A percentile compares a stretch with the other conserved stretches of the same genome.
Evolutionary conservation across 1,140 invertebrate genomes (phyloP).

Genomic region (Bombus superbus): DNA sequence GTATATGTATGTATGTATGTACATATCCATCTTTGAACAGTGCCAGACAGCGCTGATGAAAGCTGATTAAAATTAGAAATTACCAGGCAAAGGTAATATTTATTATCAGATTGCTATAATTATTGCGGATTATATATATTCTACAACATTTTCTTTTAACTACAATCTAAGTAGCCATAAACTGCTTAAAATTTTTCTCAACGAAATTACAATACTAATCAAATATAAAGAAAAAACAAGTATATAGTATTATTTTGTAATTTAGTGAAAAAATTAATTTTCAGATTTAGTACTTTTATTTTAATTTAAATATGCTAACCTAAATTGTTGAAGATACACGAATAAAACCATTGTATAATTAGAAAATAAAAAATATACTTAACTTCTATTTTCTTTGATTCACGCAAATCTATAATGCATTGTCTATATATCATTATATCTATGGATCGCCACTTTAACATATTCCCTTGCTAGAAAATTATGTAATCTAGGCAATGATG

Average conservation of each 20-base stretch:
- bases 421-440: background rate
- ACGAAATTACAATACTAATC: background rate
- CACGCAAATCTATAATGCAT: background rate
- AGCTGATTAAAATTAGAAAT: constrained; percentile 37
- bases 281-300: background rate
- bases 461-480: background rate
- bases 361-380: background rate
- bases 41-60: background rate
- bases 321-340: background rate
- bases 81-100: constrained; percentile 2
- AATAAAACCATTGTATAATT: background rate
- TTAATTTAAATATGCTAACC: background rate
- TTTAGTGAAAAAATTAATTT: background rate
- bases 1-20: background rate
- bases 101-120: constrained; percentile 10
- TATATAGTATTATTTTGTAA: background rate
- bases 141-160: background rate
- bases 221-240: background rate
- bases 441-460: background rate
- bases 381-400: background rate
- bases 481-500: background rate
- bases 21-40: background rate
- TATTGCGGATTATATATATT: constrained; percentile 6
- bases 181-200: background rate
- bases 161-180: background rate